Conservation (phyloP, 2,113 vertebrate genomes). For the Damaliscus lunatus region DNA sequence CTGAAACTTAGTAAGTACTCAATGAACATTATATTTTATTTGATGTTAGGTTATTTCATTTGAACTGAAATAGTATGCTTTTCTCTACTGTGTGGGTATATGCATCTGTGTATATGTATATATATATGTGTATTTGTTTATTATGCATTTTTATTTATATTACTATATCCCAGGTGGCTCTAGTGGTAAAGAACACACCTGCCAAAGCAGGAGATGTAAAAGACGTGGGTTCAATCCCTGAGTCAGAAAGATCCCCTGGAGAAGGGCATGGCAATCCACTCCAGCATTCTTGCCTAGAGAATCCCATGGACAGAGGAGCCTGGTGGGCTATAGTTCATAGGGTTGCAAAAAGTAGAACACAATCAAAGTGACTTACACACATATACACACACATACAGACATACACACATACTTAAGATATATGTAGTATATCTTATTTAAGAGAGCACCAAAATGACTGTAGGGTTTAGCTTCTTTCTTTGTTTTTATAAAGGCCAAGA, state of each 20-base stretch:
- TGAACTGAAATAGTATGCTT: neutral
- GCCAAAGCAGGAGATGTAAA: neutral
- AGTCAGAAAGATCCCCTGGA: neutral
- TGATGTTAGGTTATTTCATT: neutral
- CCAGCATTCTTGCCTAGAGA: neutral
- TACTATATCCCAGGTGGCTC: neutral
- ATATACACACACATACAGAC: neutral
- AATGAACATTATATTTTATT: neutral
- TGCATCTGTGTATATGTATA: too few relatives aligned
- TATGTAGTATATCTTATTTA: neutral
- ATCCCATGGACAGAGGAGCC: neutral
- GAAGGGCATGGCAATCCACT: neutral
- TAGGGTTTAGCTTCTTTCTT: neutral
- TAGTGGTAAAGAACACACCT: neutral
- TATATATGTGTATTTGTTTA: neutral
- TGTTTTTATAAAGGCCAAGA: neutral
- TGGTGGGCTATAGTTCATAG: neutral
- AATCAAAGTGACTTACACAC: neutral
- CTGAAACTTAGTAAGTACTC: neutral
- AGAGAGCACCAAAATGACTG: neutral
- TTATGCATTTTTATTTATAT: neutral
- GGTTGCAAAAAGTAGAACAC: neutral
- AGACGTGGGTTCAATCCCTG: neutral
- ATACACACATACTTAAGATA: neutral
- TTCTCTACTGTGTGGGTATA: neutral